These are phyloP conservation scores for Peromyscus attwateri DNA, from an alignment of 2,797 vertebrate species.

Conservation along the genomic window DNA sequence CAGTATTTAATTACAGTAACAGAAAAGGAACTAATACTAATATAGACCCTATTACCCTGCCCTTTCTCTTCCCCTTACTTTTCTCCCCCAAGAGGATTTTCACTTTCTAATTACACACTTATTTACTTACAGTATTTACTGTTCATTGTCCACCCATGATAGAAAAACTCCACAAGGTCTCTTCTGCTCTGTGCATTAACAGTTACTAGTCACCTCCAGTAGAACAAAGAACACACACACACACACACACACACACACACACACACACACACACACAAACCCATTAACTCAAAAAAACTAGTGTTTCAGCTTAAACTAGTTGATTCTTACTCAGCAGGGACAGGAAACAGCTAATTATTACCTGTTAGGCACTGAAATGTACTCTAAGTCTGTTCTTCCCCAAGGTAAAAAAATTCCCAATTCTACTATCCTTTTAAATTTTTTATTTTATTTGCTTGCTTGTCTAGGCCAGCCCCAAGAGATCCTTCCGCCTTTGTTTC, in stretches of 20 bases:
- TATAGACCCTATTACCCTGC: neutral
- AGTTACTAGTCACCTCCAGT: neutral
- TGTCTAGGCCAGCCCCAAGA: neutral
- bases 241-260: neutral
- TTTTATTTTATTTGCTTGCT: neutral
- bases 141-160: neutral
- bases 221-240: neutral
- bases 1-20: neutral
- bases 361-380: neutral
- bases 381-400: neutral
- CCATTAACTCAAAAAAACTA: neutral
- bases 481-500: neutral
- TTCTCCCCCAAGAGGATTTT: neutral
- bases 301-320: neutral
- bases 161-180: conserved; percentile 8
- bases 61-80: neutral
- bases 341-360: neutral
- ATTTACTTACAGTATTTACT: conserved; percentile 6
- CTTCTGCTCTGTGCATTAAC: neutral
- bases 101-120: conserved; percentile 1
- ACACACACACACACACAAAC: neutral
- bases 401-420: conserved; percentile 22
- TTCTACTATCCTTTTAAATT: neutral
- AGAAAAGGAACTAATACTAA: neutral
- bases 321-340: neutral